These are phyloP conservation scores for Poliocrania exsul DNA, from an alignment of 2,797 vertebrate genomes.

Conservation along the genomic window DNA sequence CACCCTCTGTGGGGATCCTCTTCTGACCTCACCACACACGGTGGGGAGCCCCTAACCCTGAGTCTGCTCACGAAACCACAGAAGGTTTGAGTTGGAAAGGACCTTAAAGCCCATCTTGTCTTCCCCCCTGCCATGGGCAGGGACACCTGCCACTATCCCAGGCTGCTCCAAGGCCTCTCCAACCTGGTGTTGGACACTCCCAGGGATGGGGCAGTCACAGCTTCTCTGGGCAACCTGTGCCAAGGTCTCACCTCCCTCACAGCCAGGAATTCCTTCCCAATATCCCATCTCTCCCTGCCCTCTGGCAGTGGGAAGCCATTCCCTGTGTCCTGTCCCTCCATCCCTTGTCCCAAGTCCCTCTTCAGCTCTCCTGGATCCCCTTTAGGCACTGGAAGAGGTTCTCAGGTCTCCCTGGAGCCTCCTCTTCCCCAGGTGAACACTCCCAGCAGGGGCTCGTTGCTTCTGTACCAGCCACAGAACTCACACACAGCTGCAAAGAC, in stretches of 20 bases:
- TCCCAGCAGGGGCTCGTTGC: not conserved
- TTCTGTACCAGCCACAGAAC: not conserved
- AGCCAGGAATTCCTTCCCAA: not conserved
- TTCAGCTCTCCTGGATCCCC: not conserved
- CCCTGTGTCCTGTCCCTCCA: not conserved
- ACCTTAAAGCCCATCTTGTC: not conserved
- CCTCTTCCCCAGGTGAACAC: not conserved
- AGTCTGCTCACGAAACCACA: not conserved
- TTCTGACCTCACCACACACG: rapidly evolving
- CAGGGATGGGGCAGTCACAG: not conserved
- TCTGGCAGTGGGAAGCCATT: not conserved
- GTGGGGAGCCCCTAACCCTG: not conserved
- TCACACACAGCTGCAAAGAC: not conserved
- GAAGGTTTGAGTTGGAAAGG: not conserved
- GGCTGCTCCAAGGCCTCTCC: not conserved
- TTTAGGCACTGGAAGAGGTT: not conserved
- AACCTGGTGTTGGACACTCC: rapidly evolving
- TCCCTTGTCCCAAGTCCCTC: not conserved
- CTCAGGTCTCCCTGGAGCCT: not conserved
- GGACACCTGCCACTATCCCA: rapidly evolving
- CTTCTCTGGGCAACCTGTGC: not conserved
- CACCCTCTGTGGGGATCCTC: not conserved
- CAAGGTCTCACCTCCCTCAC: rapidly evolving
- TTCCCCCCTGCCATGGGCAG: not conserved
- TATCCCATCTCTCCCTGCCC: not conserved